A percentile compares a stretch with the other conserved stretches of the same genome.
Conservation (phyloP, 2,888 invertebrate species). For the Drosophila pegasa region DNA sequence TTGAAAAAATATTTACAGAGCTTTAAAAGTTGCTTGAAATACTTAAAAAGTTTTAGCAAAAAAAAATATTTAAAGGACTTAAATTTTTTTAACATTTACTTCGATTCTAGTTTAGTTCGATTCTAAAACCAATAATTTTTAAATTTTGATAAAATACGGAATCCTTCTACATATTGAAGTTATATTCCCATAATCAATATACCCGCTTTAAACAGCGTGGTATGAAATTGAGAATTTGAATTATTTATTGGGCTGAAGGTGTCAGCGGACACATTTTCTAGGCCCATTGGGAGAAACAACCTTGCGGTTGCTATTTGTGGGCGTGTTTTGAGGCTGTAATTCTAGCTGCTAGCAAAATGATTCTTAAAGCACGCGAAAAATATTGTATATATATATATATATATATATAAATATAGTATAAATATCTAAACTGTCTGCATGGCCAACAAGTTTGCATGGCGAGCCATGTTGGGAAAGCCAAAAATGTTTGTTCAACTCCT, state of each 20-base stretch:
- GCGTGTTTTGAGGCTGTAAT: conserved; percentile 37
- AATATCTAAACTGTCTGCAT: not conserved
- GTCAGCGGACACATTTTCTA: conserved; percentile 18
- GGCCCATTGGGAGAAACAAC: conserved; percentile 11
- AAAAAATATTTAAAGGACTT: too few species aligned
- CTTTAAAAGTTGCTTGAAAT: too few species aligned
- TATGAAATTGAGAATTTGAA: not conserved
- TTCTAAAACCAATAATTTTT: too few species aligned
- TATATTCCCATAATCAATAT: not conserved
- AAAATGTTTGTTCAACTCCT: conserved; percentile 79
- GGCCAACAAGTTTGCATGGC: conserved; percentile 42
- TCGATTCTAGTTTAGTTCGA: too few species aligned
- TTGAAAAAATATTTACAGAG: too few species aligned
- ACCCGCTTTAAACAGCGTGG: not conserved
- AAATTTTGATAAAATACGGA: too few species aligned
- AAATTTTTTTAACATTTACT: too few species aligned
- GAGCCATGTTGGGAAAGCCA: conserved; percentile 4
- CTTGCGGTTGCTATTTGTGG: conserved; percentile 24
- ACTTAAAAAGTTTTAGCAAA: too few species aligned
- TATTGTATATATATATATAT: not conserved
- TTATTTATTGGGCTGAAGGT: conserved; percentile 26
- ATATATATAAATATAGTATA: not conserved
- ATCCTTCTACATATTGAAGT: not conserved
- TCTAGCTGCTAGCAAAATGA: conserved; percentile 38
- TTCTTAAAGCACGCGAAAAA: conserved; percentile 33